These are phyloP conservation scores for Neria commutata DNA, from an alignment of 2,888 invertebrate species.

Conservation along the genomic window DNA sequence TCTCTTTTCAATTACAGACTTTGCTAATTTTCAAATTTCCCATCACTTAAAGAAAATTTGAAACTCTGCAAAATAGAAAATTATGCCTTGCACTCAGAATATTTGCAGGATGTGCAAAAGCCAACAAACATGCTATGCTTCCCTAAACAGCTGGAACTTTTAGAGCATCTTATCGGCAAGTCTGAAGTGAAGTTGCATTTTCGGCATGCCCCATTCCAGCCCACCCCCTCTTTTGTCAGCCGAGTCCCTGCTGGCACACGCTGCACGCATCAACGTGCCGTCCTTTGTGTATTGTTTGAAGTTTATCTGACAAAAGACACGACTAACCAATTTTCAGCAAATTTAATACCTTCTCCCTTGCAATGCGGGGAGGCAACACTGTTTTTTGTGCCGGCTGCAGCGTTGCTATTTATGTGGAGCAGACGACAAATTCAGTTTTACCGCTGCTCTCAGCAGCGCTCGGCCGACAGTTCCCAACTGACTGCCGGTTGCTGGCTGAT, in stretches of 20 bases:
- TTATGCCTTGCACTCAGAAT: too few species aligned
- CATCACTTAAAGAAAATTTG: neutral
- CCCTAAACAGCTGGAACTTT: too few species aligned
- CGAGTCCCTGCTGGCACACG: neutral
- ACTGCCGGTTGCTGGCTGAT: too few species aligned
- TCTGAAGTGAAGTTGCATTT: too few species aligned
- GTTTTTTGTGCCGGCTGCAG: slow-evolving; percentile 11
- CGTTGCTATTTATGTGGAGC: slow-evolving; percentile 9
- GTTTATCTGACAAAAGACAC: slow-evolving; percentile 48
- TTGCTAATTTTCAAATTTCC: neutral
- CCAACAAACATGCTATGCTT: too few species aligned
- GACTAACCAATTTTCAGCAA: slow-evolving; percentile 55
- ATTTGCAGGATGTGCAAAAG: too few species aligned
- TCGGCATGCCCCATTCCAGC: too few species aligned
- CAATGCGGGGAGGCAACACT: slow-evolving; percentile 15
- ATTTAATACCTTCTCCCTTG: slow-evolving; percentile 40
- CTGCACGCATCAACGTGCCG: slow-evolving; percentile 26
- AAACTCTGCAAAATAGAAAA: neutral
- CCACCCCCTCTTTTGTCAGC: too few species aligned
- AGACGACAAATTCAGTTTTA: slow-evolving; percentile 27
- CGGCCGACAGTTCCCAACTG: neutral
- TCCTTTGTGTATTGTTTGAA: slow-evolving; percentile 37
- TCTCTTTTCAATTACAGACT: too few species aligned
- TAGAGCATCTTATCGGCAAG: too few species aligned
- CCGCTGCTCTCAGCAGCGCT: slow-evolving; percentile 1